phyloP scores from a whole-genome alignment of 2,888 invertebrate species.

The Ceraclea dissimilis region DNA sequence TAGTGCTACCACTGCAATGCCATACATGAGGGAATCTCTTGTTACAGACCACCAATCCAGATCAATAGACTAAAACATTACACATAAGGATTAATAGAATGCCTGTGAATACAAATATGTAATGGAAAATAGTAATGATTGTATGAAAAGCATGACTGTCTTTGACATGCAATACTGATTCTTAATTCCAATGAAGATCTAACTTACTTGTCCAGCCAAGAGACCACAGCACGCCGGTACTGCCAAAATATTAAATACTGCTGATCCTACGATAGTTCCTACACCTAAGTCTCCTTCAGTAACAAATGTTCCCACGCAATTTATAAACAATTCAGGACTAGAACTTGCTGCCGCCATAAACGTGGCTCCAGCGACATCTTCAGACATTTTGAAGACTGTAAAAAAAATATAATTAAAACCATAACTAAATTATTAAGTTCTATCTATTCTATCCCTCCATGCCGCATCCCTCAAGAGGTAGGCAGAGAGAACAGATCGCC shows the following conservation, averaged over 20 bases:
- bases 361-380: slow-evolving; percentile 81
- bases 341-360: slow-evolving; percentile 88
- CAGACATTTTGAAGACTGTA: slow-evolving; percentile 54
- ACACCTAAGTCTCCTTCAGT: slow-evolving; percentile 71
- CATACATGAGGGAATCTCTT: slow-evolving; percentile 67
- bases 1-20: slow-evolving; percentile 60
- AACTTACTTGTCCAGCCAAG: slow-evolving; percentile 48
- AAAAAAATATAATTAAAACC: neutral
- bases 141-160: too few species aligned
- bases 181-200: too few species aligned
- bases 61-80: slow-evolving; percentile 51
- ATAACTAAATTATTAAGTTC: neutral
- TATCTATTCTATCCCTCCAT: too few species aligned
- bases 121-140: too few species aligned
- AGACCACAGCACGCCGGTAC: slow-evolving; percentile 70
- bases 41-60: slow-evolving; percentile 74
- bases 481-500: too few species aligned
- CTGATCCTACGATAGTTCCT: slow-evolving; percentile 70
- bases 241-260: slow-evolving; percentile 70
- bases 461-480: too few species aligned
- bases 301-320: slow-evolving; percentile 72
- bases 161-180: too few species aligned
- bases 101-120: too few species aligned
- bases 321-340: slow-evolving; percentile 80
- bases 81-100: neutral